phyloP scores from a whole-genome alignment of 2,797 vertebrate species.

The Enteromius radiatus region DNA sequence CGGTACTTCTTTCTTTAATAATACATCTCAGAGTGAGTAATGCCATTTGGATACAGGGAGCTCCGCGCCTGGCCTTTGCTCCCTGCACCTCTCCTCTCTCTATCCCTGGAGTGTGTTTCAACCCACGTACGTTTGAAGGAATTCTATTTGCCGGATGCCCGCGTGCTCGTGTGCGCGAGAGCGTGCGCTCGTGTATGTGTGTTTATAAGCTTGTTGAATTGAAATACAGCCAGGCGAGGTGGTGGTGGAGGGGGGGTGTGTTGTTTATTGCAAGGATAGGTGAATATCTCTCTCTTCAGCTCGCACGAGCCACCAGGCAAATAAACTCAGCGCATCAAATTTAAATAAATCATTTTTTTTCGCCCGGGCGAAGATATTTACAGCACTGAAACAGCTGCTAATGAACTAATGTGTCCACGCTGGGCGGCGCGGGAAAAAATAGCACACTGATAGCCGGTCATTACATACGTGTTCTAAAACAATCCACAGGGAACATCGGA shows the following conservation, averaged over 20 bases:
- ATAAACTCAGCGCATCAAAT: slow-evolving; percentile 62
- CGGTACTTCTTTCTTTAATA: slow-evolving; percentile 62
- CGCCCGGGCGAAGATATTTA: slow-evolving; percentile 42
- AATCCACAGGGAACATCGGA: slow-evolving; percentile 15
- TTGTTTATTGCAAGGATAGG: slow-evolving; percentile 57
- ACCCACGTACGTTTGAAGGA: slow-evolving; percentile 60
- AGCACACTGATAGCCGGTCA: slow-evolving; percentile 47
- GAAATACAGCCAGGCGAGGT: slow-evolving; percentile 57
- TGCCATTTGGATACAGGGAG: slow-evolving; percentile 62
- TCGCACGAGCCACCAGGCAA: slow-evolving; percentile 58
- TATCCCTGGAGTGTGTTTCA: slow-evolving; percentile 62
- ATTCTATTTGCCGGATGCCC: slow-evolving; percentile 58
- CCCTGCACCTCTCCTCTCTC: slow-evolving; percentile 56
- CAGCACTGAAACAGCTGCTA: slow-evolving; percentile 55
- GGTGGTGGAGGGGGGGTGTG: slow-evolving; percentile 22
- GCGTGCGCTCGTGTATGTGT: slow-evolving; percentile 44
- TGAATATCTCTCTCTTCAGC: slow-evolving; percentile 58
- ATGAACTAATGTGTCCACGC: slow-evolving; percentile 58
- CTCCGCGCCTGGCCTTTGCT: slow-evolving; percentile 55
- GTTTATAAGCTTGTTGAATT: slow-evolving; percentile 52
- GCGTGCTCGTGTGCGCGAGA: slow-evolving; percentile 41
- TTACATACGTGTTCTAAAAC: slow-evolving; percentile 48
- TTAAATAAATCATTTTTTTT: slow-evolving; percentile 60
- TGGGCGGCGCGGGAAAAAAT: slow-evolving; percentile 31
- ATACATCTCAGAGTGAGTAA: slow-evolving; percentile 60